phyloP scores from a whole-genome alignment of 1,140 invertebrate species.

The Drosophila watanabei region DNA sequence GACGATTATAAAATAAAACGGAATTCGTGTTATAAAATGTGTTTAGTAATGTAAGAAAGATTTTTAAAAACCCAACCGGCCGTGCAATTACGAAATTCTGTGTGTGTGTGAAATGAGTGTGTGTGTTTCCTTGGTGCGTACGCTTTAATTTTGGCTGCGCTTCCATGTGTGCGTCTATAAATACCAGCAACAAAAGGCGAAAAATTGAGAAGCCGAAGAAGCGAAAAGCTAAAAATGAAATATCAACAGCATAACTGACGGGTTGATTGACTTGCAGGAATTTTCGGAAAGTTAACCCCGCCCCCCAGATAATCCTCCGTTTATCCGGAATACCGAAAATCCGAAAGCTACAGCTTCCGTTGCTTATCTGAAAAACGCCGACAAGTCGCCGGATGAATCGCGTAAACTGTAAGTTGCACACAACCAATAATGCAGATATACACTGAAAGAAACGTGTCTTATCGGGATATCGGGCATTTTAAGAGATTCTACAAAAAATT shows the following conservation, averaged over 20 bases:
- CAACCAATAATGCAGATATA: slow-evolving; percentile 7
- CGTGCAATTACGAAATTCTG: slow-evolving; percentile 75
- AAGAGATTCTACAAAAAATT: neutral
- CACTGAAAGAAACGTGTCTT: slow-evolving; percentile 4
- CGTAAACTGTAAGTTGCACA: slow-evolving; percentile 56
- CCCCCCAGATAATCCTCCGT: slow-evolving; percentile 14
- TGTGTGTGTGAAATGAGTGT: slow-evolving; percentile 42
- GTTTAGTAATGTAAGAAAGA: slow-evolving; percentile 37
- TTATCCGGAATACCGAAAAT: slow-evolving; percentile 24
- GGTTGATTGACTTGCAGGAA: slow-evolving; percentile 80
- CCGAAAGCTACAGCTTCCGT: slow-evolving; percentile 53
- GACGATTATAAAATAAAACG: slow-evolving; percentile 34
- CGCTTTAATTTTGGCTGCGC: slow-evolving; percentile 47
- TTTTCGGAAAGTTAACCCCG: slow-evolving; percentile 47
- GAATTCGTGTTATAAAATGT: slow-evolving; percentile 33
- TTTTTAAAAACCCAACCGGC: slow-evolving; percentile 30
- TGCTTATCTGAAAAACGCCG: slow-evolving; percentile 58
- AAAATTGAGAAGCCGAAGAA: slow-evolving; percentile 26
- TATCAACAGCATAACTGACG: slow-evolving; percentile 59
- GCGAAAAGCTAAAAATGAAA: slow-evolving; percentile 52
- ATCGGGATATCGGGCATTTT: neutral
- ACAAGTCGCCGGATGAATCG: slow-evolving; percentile 35
- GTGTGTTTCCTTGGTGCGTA: slow-evolving; percentile 28
- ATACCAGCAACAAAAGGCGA: slow-evolving; percentile 55
- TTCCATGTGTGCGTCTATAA: slow-evolving; percentile 73